These are phyloP conservation scores for Onychostoma macrolepis DNA, from an alignment of 2,113 vertebrate genomes.

Conservation along the genomic window DNA sequence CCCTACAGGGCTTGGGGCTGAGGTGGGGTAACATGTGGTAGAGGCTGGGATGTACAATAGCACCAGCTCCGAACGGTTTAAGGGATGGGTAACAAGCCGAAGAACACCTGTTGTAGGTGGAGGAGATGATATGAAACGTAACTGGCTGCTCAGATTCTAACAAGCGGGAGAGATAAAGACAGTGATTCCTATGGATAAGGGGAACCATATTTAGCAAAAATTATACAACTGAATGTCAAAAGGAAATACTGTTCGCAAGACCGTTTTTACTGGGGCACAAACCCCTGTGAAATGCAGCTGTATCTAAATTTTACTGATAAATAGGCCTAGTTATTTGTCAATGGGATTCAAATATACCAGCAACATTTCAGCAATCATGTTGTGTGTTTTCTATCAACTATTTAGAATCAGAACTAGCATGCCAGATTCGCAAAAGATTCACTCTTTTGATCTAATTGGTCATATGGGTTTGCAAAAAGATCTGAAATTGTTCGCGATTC, in stretches of 20 bases:
- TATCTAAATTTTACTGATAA: too few species aligned
- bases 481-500: neutral
- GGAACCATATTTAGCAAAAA: neutral
- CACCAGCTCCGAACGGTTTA: neutral
- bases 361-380: neutral
- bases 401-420: neutral
- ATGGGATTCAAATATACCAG: too few species aligned
- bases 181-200: neutral
- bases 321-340: too few species aligned
- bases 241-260: neutral
- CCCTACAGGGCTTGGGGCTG: neutral
- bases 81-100: constrained; percentile 10
- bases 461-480: neutral
- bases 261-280: too few species aligned
- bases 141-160: neutral
- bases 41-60: neutral
- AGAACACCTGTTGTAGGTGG: constrained; percentile 44
- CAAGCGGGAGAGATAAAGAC: neutral
- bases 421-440: neutral
- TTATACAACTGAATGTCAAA: neutral
- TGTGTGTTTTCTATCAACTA: neutral
- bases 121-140: neutral
- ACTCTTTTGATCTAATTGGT: neutral
- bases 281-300: too few species aligned
- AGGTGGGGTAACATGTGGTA: constrained; percentile 30